A percentile compares a stretch with the other conserved stretches of the same genome.
These are phyloP conservation scores for Nephrotoma appendiculata DNA, from an alignment of 2,888 invertebrate species.

Conservation along the genomic window DNA sequence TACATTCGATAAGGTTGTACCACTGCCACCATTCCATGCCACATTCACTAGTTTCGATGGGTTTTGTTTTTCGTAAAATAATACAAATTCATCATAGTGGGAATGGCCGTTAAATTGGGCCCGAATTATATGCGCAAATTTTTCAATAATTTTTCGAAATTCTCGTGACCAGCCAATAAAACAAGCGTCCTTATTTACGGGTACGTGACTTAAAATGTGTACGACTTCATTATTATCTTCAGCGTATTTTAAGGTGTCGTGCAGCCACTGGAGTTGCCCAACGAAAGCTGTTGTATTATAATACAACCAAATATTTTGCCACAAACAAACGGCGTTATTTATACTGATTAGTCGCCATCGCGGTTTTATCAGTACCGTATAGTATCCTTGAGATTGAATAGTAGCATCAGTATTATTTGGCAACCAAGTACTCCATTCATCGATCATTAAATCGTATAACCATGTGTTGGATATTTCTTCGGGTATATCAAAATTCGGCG, in stretches of 20 bases:
- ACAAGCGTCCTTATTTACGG: slow-evolving; percentile 50
- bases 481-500: slow-evolving; percentile 34
- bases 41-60: slow-evolving; percentile 41
- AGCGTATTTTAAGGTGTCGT: slow-evolving; percentile 52
- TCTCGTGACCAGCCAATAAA: slow-evolving; percentile 51
- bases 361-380: slow-evolving; percentile 49
- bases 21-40: slow-evolving; percentile 69
- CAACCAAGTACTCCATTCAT: slow-evolving; percentile 55
- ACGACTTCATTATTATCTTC: slow-evolving; percentile 62
- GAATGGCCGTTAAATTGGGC: slow-evolving; percentile 76
- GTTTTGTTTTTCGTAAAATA: slow-evolving; percentile 41
- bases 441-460: slow-evolving; percentile 58
- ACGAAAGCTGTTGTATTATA: slow-evolving; percentile 56
- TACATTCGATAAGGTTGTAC: slow-evolving; percentile 54
- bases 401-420: slow-evolving; percentile 41
- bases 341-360: slow-evolving; percentile 63
- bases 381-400: slow-evolving; percentile 55
- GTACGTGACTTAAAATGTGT: slow-evolving; percentile 72
- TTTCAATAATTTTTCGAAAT: slow-evolving; percentile 49
- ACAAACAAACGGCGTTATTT: slow-evolving; percentile 61
- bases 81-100: slow-evolving; percentile 57
- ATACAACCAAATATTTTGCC: slow-evolving; percentile 44
- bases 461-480: slow-evolving; percentile 48
- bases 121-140: slow-evolving; percentile 58
- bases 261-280: slow-evolving; percentile 68